Evolutionary conservation across 2,888 invertebrate species (phyloP).

Genomic region (Unio delphinus): DNA sequence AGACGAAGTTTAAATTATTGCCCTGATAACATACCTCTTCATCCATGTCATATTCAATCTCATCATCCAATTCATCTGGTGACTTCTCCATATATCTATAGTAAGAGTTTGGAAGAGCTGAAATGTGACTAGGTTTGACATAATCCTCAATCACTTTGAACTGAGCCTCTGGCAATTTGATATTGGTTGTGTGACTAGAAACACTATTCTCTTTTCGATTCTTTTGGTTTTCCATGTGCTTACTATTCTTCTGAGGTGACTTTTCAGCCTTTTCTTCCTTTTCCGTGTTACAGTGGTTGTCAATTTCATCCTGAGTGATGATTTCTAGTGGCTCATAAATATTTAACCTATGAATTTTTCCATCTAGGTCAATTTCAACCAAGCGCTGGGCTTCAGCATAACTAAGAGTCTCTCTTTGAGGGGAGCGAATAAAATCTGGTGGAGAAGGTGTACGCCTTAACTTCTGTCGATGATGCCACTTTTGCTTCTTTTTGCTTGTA

Average conservation of each 20-base stretch:
- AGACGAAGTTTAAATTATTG: too few relatives aligned
- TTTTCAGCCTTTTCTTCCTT: conserved; percentile 68
- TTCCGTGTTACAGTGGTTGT: conserved; percentile 66
- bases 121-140: conserved; percentile 83
- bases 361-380: conserved; percentile 90
- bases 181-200: conserved; percentile 33
- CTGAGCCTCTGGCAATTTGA: conserved; percentile 80
- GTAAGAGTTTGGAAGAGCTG: conserved; percentile 88
- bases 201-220: conserved; percentile 47
- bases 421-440: conserved; percentile 66
- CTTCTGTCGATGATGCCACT: conserved; percentile 61
- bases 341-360: conserved; percentile 79
- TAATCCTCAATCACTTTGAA: conserved; percentile 82
- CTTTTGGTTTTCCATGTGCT: conserved; percentile 42
- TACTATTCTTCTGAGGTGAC: conserved; percentile 42
- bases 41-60: conserved; percentile 95
- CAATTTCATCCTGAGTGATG: conserved; percentile 69
- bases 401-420: conserved; percentile 80
- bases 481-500: conserved; percentile 72
- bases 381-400: conserved; percentile 89
- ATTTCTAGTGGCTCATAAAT: conserved; percentile 73
- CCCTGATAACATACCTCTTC: conserved; percentile 79
- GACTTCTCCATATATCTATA: conserved; percentile 93
- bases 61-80: conserved; percentile 93
- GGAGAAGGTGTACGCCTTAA: conserved; percentile 66